phyloP scores from a whole-genome alignment of 2,888 invertebrate genomes.

The Meteorus colon region DNA sequence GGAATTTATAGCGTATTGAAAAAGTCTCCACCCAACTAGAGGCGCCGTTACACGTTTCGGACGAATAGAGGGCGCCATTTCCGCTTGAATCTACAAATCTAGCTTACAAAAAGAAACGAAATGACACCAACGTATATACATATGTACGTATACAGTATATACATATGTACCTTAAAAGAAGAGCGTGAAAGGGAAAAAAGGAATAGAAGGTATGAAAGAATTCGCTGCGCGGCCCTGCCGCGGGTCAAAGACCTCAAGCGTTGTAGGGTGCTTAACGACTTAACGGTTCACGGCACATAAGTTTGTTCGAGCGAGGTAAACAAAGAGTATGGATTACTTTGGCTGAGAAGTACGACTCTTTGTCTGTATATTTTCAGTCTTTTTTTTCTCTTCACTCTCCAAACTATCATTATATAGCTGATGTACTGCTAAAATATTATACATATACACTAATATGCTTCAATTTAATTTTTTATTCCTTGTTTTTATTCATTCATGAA shows the following conservation, averaged over 20 bases:
- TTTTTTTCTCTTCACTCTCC: conserved; percentile 9
- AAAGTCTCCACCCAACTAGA: conserved; percentile 23
- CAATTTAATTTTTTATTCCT: conserved; percentile 17
- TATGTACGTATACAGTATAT: conserved; percentile 19
- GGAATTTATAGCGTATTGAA: conserved; percentile 28
- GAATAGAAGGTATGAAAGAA: conserved; percentile 38
- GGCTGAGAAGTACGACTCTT: conserved; percentile 38
- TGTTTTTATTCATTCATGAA: neutral
- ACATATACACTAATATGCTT: neutral
- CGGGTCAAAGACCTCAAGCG: conserved; percentile 48
- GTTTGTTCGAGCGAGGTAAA: conserved; percentile 56
- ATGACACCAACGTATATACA: conserved; percentile 25
- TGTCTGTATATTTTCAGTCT: conserved; percentile 35
- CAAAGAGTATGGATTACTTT: conserved; percentile 57
- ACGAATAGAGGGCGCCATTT: conserved; percentile 28
- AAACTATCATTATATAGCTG: conserved; percentile 15
- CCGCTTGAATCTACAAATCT: conserved; percentile 36
- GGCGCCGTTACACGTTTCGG: conserved; percentile 27
- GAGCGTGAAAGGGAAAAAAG: conserved; percentile 28
- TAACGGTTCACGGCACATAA: conserved; percentile 56
- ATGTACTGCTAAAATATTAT: conserved; percentile 13
- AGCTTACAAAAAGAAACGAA: conserved; percentile 26
- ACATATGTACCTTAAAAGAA: conserved; percentile 30
- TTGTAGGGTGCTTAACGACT: conserved; percentile 54
- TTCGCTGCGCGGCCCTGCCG: conserved; percentile 40